Percentiles rank a stretch among this genome's conserved stretches.
phyloP scores from a whole-genome alignment of 2,888 invertebrate genomes.

The Onchidella celtica region DNA sequence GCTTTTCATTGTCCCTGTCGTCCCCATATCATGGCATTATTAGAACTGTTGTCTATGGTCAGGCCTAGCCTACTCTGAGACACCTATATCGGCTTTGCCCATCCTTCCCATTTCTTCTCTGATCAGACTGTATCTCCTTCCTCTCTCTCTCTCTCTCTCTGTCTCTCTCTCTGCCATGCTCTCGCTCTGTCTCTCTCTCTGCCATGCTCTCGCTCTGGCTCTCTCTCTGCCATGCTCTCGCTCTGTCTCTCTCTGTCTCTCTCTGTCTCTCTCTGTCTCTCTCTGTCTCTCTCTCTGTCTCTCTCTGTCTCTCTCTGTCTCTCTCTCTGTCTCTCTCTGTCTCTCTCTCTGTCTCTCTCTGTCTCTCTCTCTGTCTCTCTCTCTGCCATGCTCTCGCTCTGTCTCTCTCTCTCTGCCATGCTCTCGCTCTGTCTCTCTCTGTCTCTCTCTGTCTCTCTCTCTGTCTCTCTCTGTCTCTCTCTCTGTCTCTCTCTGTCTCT shows the following conservation, averaged over 20 bases:
- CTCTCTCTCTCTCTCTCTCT: slow-evolving; percentile 23
- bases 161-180: no score
- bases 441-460: not conserved
- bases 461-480: not conserved
- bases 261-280: slow-evolving; percentile 11
- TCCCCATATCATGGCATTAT: no score
- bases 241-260: not conserved
- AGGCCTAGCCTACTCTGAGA: no score
- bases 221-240: no score
- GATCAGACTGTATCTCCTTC: not conserved
- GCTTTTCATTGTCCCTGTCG: no score
- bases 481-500: not conserved
- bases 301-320: not conserved
- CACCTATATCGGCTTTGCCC: no score
- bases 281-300: not conserved
- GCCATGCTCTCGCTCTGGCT: not conserved
- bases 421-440: no score
- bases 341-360: not conserved
- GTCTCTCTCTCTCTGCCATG: no score
- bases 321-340: slow-evolving; percentile 25
- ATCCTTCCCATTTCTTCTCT: no score
- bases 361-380: not conserved
- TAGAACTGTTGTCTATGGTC: no score
- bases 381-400: no score
- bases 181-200: no score